Base-by-base conservation (phyloP, 37 sponge, comb jelly and placozoan species). In the Lycopodina hypogea region DNA sequence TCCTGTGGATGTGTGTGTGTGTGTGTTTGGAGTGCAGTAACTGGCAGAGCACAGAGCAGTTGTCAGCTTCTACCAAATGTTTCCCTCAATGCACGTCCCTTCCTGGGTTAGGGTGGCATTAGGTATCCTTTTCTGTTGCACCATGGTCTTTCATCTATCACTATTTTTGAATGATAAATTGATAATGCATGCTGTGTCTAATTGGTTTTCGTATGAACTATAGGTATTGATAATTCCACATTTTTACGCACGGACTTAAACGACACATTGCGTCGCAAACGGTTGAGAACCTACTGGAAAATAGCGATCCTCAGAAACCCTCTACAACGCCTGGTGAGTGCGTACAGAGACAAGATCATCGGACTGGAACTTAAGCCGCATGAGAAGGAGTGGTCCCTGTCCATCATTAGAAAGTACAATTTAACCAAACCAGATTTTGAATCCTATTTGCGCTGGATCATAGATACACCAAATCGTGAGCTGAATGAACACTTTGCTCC, bases 401-500 rank as follows among this genome's bases (percentile, higher is more conserved):
- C 24, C 3, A 70, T 40, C 41, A 4, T 26, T 8, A 29, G 19
- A 23, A 76, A 58, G 19, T 76, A 76, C 41, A 24, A 59, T 17
- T 17, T 12, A 6, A 28, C 17, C 3, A 19, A 8, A 6, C 58
- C 35, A 2, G 32, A 69, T 45, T 84, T 84, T 50, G 24, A 45
- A 28, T 40, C 71, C 21, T 84, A 58, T 53, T 15, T 84, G 35
- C 72, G 26, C 21, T 84, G 85, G 85, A 69, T 84, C 7, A 39
- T 77, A 1, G 78, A 77, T 29, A 57, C 68, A 28, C 34, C 60
- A 39, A 58, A 78, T 45, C 22, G n/a, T 12, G 32, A 67, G 12
- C 24, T 84, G 18, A 84, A 84, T 60, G 85, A 84, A 29, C 85
- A 84, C 53, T 84, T 78, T 60, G 55, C 71, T 2, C 57, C 85